Evolutionary conservation across 1,140 invertebrate genomes (phyloP), one percentile per base, ranked within the genome.

Genomic region (Lepidurus couesii): DNA sequence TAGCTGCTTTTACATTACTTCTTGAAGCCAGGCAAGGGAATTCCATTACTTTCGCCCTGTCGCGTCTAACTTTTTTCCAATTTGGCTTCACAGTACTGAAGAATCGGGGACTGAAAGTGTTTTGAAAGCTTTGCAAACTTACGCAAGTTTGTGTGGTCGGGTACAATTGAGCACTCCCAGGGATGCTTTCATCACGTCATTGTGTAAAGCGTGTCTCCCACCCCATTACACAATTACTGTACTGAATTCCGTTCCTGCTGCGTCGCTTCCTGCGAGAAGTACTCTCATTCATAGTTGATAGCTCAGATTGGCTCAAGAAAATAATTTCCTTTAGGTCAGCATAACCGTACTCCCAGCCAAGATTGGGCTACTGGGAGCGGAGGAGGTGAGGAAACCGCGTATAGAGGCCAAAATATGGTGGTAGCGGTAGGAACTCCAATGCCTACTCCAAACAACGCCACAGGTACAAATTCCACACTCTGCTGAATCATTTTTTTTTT

Each of bases 131-230:
- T 92, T 98, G 83, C 94, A 97, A 85, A 92, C 91, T 1, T 93
- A 95, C 83, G 92, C 93, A 0, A 91, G 91, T 21, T 83, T 96
- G 0, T 93, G 92, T 82, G 95, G 94, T 11, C 84, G 89, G 79
- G 84, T 95, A 73, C 90, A 90, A 42, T 84, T 95, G 80, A 88
- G 89, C 43, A 90, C 88, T 43, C 90, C 94, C 0, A 88, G 96
- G 73, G 96, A 98, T 87, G 95, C 95, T 42, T 97, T 97, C 82
- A 93, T 98, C 65, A 95, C 93, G 74, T 92, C 95, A 6, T 90
- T 98, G 82, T 98, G 97, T 84, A 95, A 97, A 84, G 93, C 94
- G 5, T 97, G 96, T 0, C 87, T 99, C 79, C 97, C 97, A 4
- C 94, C 95, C 9, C 95, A 97, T 86, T 99, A 98, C 87, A 95